Base-by-base conservation (phyloP, 2,888 invertebrate genomes). In the Scaeva pyrastri region DNA sequence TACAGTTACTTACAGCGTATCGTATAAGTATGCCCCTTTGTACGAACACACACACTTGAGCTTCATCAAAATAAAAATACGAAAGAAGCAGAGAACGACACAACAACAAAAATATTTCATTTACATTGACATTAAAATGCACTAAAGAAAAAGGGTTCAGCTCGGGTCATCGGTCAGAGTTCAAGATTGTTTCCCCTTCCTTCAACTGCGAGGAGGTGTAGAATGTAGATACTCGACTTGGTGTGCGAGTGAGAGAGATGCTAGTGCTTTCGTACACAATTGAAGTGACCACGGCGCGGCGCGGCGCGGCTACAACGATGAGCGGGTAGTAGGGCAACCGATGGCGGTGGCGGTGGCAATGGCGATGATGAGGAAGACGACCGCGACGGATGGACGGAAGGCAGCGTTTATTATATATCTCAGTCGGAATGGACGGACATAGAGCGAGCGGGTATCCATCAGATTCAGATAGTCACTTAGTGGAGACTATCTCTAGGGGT, bases 151-250 rank as follows among this genome's bases (percentile, higher is more conserved):
- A 78, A 76, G 83, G 84, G 84, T 86, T 86, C 86, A 88, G 73
- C 80, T 41, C 81, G 80, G 92, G 91, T 92, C 92, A 91, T 89
- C 89, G 91, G 92, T 91, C 92, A 92, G 90, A 92, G 92, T 92
- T 92, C 92, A 92, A 91, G 90, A 90, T 89, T 88, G 86, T 88
- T 85, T 85, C 76, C 72, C 80, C 64, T 64, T 62, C 80, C 64
- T 41, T 62, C 62, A 19, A 12, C 60, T 16, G 45, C 48, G 73
- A 64, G 26, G 72, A 73, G 72, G 58, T 70, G 58, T 60, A 74
- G 60, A 78, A 64, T 70, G 58, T 60, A 74, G 60, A 78, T 66
- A 74, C 70, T 73, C 76, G 56, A 58, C 70, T 50, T 12, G 50
- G 26, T 76, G 70, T 75, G 55, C 50, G 36, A 55, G 50, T 52